Conservation (phyloP, 1,140 invertebrate species). For the Vollenhovia emeryi region DNA sequence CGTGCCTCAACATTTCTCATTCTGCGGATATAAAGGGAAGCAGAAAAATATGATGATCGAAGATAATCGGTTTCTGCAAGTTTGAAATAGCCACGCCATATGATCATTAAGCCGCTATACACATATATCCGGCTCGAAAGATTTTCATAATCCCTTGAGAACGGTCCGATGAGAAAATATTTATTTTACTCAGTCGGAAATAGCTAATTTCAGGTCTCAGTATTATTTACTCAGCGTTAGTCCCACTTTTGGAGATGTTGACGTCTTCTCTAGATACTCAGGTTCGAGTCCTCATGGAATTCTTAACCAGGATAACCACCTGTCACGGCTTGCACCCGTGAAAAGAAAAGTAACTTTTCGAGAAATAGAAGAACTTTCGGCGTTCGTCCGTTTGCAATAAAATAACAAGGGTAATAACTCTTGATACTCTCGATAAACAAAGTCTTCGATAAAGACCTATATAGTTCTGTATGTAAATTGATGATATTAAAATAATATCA, state of each 20-base stretch:
- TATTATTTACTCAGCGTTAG: slow-evolving; percentile 71
- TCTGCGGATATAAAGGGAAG: neutral
- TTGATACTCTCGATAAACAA: no score
- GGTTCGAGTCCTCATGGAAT: slow-evolving; percentile 46
- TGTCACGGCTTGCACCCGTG: slow-evolving; percentile 46
- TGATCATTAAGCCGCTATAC: slow-evolving; percentile 4
- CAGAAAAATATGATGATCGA: no score
- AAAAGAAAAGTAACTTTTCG: slow-evolving; percentile 49
- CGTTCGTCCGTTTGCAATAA: neutral
- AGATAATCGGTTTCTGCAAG: neutral
- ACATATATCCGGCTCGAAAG: slow-evolving; percentile 14
- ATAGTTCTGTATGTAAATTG: no score
- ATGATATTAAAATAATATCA: no score
- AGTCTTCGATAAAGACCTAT: no score
- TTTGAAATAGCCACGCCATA: neutral
- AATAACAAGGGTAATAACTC: no score
- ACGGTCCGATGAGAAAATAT: slow-evolving; percentile 73
- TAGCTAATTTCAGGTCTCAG: slow-evolving; percentile 70
- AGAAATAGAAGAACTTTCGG: slow-evolving; percentile 19
- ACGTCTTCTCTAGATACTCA: slow-evolving; percentile 68
- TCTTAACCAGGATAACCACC: slow-evolving; percentile 66
- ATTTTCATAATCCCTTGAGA: slow-evolving; percentile 73
- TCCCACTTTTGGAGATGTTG: slow-evolving; percentile 65
- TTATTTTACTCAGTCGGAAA: slow-evolving; percentile 70
- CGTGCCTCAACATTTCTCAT: neutral